A percentile compares a stretch with the other conserved stretches of the same genome.
These are phyloP conservation scores for Aleiodes alternator DNA, from an alignment of 2,888 invertebrate genomes.

Conservation along the genomic window DNA sequence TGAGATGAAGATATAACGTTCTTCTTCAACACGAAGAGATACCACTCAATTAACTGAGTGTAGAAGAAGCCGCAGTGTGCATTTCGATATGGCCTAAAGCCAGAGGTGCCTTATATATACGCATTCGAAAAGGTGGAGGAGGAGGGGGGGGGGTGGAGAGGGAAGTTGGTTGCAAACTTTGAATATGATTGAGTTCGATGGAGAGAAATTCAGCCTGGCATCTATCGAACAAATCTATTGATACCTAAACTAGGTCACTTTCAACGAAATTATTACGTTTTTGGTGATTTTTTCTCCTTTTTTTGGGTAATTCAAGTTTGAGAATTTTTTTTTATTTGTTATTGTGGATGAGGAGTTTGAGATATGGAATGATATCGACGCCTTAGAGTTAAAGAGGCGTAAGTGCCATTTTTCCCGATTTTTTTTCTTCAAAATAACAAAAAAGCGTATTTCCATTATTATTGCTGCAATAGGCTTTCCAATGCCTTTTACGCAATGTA, in stretches of 20 bases:
- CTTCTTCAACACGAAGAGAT: slow-evolving; percentile 16
- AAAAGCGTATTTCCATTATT: too few species aligned
- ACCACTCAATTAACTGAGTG: slow-evolving; percentile 66
- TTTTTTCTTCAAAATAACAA: too few species aligned
- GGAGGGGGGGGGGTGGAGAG: background rate
- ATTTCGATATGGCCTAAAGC: slow-evolving; percentile 64
- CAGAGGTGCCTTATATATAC: too few species aligned
- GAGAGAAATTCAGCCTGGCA: slow-evolving; percentile 54
- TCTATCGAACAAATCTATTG: slow-evolving; percentile 44
- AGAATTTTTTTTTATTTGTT: background rate
- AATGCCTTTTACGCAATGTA: too few species aligned
- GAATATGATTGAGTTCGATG: slow-evolving; percentile 57
- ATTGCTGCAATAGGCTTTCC: too few species aligned
- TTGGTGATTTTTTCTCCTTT: background rate
- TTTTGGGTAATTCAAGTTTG: background rate
- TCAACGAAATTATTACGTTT: background rate
- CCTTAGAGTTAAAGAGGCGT: too few species aligned
- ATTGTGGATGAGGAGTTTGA: background rate
- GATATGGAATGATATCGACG: too few species aligned
- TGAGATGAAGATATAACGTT: slow-evolving; percentile 17
- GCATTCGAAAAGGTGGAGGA: background rate
- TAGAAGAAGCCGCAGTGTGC: slow-evolving; percentile 62
- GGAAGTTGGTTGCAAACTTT: slow-evolving; percentile 48
- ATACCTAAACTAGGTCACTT: slow-evolving; percentile 24
- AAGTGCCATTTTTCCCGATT: too few species aligned